phyloP scores from a whole-genome alignment of 1,140 invertebrate species.

The Maniola jurtina region DNA sequence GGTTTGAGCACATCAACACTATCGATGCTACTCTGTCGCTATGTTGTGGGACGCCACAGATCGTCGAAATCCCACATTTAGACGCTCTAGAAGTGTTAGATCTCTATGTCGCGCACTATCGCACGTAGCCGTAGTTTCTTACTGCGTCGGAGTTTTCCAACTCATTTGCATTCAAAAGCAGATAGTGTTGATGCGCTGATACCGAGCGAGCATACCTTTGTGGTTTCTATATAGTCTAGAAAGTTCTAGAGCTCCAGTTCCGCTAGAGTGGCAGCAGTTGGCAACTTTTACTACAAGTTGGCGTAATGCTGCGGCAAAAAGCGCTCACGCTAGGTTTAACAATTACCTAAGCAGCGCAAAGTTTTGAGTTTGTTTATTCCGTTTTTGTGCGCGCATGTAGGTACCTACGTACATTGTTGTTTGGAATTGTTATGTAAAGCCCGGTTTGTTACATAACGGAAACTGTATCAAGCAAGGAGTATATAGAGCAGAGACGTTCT shows the following conservation, averaged over 20 bases:
- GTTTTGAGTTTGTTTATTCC: slow-evolving; percentile 63
- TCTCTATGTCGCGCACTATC: slow-evolving; percentile 21
- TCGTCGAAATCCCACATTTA: too few species aligned
- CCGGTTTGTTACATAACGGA: slow-evolving; percentile 22
- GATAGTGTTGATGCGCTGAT: slow-evolving; percentile 73
- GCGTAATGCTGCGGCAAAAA: slow-evolving; percentile 73
- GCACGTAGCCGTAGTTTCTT: slow-evolving; percentile 61
- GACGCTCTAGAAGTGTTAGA: too few species aligned
- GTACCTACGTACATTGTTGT: slow-evolving; percentile 46
- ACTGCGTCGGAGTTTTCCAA: slow-evolving; percentile 68
- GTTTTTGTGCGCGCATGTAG: slow-evolving; percentile 48
- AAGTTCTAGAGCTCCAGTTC: slow-evolving; percentile 66
- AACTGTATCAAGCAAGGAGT: neutral
- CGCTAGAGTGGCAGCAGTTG: slow-evolving; percentile 62
- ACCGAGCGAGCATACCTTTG: slow-evolving; percentile 64
- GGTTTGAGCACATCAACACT: too few species aligned
- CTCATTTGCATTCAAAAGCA: slow-evolving; percentile 78
- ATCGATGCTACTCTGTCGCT: too few species aligned
- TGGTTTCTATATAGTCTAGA: slow-evolving; percentile 72
- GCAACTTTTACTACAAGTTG: slow-evolving; percentile 67
- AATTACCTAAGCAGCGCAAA: slow-evolving; percentile 74
- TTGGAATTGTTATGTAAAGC: slow-evolving; percentile 24
- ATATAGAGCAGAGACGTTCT: too few species aligned
- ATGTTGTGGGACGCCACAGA: too few species aligned
- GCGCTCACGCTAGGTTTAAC: slow-evolving; percentile 72